phyloP scores from a whole-genome alignment of 2,797 vertebrate species.

The Sebastiscus albofasciatus region DNA sequence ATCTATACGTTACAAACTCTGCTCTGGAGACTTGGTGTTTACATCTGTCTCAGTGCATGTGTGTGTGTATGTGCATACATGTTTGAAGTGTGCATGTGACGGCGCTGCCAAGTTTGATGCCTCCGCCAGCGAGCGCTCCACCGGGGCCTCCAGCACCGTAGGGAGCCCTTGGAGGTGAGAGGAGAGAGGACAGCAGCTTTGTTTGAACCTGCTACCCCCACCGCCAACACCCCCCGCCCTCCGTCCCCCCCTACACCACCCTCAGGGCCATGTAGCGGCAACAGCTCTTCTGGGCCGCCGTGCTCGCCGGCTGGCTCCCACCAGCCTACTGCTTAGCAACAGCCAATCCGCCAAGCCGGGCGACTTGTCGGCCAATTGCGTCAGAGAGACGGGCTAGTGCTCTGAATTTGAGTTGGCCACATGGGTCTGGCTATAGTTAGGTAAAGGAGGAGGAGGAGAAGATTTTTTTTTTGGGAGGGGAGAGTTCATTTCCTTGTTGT shows the following conservation, averaged over 20 bases:
- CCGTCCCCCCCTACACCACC: neutral
- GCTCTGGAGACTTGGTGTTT: slow-evolving; percentile 48
- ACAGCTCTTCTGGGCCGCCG: slow-evolving; percentile 72
- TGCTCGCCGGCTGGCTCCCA: slow-evolving; percentile 75
- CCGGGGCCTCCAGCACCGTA: slow-evolving; percentile 40
- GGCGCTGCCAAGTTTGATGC: slow-evolving; percentile 55
- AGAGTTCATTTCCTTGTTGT: slow-evolving; percentile 67
- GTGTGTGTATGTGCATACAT: neutral
- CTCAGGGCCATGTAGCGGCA: slow-evolving; percentile 65
- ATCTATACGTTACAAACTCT: slow-evolving; percentile 38
- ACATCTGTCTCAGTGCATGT: slow-evolving; percentile 24
- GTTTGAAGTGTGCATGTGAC: slow-evolving; percentile 44
- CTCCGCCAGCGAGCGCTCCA: slow-evolving; percentile 17
- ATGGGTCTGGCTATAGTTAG: slow-evolving; percentile 69
- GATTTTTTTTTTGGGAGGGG: neutral
- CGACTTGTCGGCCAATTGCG: slow-evolving; percentile 81
- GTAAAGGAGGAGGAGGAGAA: slow-evolving; percentile 41
- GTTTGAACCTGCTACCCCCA: slow-evolving; percentile 61
- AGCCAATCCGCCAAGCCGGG: slow-evolving; percentile 81
- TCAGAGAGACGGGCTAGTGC: slow-evolving; percentile 73
- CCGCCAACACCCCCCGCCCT: neutral
- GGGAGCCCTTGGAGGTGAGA: slow-evolving; percentile 73
- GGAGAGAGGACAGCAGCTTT: slow-evolving; percentile 63
- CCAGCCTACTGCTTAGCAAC: slow-evolving; percentile 88
- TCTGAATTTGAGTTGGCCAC: slow-evolving; percentile 84